Evolutionary conservation across 1,140 invertebrate genomes (phyloP).

Genomic region (Samia ricini): DNA sequence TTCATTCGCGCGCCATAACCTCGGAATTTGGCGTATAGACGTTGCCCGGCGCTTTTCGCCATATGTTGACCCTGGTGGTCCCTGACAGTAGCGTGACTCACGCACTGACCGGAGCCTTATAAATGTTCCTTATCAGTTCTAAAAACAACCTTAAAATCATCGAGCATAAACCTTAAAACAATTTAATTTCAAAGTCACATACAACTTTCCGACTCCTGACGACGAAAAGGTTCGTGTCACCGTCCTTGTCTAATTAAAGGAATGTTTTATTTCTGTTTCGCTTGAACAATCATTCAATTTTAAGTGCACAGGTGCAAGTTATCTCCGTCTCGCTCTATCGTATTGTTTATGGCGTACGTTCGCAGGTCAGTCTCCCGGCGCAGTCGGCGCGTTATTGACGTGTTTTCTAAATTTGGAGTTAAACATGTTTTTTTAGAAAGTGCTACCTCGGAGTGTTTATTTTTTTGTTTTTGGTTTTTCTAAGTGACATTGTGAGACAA

Average conservation of each 20-base stretch:
- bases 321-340: constrained; percentile 47
- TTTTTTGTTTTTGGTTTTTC: constrained; percentile 27
- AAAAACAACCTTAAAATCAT: constrained; percentile 7
- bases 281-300: constrained; percentile 59
- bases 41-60: constrained; percentile 47
- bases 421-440: constrained; percentile 31
- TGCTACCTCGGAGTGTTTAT: constrained; percentile 25
- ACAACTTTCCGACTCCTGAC: neutral
- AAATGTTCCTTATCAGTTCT: constrained; percentile 7
- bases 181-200: neutral
- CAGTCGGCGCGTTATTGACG: constrained; percentile 28
- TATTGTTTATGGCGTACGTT: constrained; percentile 42
- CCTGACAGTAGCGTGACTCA: constrained; percentile 23
- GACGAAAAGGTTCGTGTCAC: constrained; percentile 12
- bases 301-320: constrained; percentile 64
- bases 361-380: constrained; percentile 43
- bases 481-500: constrained; percentile 20
- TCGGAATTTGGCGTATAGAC: constrained; percentile 53
- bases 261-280: constrained; percentile 60
- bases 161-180: neutral
- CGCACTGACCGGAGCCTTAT: constrained; percentile 9
- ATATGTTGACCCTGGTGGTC: constrained; percentile 73
- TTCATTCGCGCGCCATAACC: constrained; percentile 1
- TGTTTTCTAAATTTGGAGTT: constrained; percentile 22
- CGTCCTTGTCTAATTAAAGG: constrained; percentile 50